Base-by-base conservation (phyloP, 2,113 vertebrate genomes). In the Maylandia zebra region DNA sequence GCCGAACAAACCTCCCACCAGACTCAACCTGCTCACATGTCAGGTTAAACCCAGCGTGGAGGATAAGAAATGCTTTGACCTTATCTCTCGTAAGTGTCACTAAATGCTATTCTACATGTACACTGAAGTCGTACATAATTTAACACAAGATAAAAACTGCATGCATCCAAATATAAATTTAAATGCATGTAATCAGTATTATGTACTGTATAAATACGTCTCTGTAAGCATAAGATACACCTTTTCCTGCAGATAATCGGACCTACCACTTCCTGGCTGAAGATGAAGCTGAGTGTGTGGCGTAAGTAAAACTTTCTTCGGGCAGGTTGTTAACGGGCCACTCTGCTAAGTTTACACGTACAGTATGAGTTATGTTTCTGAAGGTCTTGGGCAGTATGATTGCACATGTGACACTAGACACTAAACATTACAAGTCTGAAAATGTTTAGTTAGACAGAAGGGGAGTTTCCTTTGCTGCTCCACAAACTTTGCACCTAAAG, bases 21-120 rank as follows among this genome's bases (percentile, higher is more conserved):
- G 92, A 87, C 93, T 95, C 22, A 95, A 95, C 86, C 88, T 95
- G 59, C 93, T 95, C 83, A 95, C 94, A 52, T 95, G 94, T 88
- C 94, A 95, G 80, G 94, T 95, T 6, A 94, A 93, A 90, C 94
- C 94, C 52, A 94, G 93, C 4, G 91, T 94, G 53, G 94, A 95
- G 78, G 94, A 95, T 88, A 95, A 93, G 89, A 95, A 95, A 59
- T 95, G 94, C 86, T 95, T 95, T 2, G 92, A 95, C 81, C 94
- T 95, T 78, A 94, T 95, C 12, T 95, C 94, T 50, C 90, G 94
- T 95, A 89, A 86, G 74, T 48, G 27, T 52, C 27, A n/a, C 5
- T n/a, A 12, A 50, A 30, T 19, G 8, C 24, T 50, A 11, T 78
- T 78, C 16, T 78, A 50, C 16, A 78, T 78, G 7, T 52, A 52